Conservation (phyloP, 2,797 vertebrate genomes). For the Neoniphon sammara region DNA sequence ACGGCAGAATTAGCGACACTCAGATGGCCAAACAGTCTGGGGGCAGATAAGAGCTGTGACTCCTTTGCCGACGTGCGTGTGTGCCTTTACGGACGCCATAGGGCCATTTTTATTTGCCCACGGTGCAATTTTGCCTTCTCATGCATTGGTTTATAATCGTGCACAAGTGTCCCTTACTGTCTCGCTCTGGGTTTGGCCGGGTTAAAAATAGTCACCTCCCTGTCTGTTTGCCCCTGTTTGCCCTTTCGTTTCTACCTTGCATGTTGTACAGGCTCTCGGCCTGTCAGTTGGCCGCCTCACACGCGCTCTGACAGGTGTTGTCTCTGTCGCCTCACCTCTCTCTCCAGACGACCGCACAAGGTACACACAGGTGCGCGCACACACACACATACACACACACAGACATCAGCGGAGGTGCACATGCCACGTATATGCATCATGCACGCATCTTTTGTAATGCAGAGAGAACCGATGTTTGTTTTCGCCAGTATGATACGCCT, state of each 20-base stretch:
- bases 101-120: neutral
- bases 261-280: slow-evolving; percentile 38
- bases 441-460: too few species aligned
- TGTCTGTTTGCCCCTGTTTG: neutral
- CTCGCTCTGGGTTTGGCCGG: neutral
- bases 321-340: slow-evolving; percentile 21
- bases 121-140: neutral
- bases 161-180: slow-evolving; percentile 9
- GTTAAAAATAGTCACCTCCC: slow-evolving; percentile 11
- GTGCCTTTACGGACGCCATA: neutral
- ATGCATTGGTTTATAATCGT: slow-evolving; percentile 9
- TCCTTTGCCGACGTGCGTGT: neutral
- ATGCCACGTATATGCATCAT: too few species aligned
- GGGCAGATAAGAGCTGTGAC: neutral
- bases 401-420: neutral
- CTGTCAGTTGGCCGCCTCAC: slow-evolving; percentile 24
- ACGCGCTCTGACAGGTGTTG: slow-evolving; percentile 40
- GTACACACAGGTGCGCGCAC: neutral
- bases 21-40: neutral
- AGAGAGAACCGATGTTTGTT: neutral
- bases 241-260: slow-evolving; percentile 16
- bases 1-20: slow-evolving; percentile 35
- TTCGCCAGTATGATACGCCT: neutral
- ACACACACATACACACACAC: slow-evolving; percentile 4
- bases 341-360: neutral